Evolutionary conservation across 1,140 invertebrate genomes (phyloP).

Genomic region (Drosophila ficusphila): DNA sequence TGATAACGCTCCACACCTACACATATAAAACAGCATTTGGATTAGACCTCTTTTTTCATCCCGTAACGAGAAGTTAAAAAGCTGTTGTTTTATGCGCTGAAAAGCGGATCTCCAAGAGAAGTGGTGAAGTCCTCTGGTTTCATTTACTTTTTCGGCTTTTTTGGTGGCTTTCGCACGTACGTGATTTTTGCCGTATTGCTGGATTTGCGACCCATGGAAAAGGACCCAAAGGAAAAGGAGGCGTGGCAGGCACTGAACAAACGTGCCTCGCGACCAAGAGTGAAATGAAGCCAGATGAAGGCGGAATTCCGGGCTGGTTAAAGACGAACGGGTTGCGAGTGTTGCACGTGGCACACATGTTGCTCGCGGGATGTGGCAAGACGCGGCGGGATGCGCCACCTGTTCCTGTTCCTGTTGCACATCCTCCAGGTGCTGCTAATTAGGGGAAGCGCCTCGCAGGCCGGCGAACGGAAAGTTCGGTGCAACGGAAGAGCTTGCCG

Average conservation of each 20-base stretch:
- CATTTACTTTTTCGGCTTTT: constrained; percentile 1
- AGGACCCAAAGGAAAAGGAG: not conserved
- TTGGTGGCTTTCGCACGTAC: constrained; percentile 43
- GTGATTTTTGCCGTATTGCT: constrained; percentile 69
- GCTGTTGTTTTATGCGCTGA: not conserved
- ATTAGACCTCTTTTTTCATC: not conserved
- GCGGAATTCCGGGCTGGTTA: constrained; percentile 2
- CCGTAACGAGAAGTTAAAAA: not conserved
- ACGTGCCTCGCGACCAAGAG: constrained; percentile 34
- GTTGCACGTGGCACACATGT: not conserved
- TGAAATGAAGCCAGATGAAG: constrained; percentile 13
- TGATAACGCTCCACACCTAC: no score
- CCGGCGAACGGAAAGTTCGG: constrained; percentile 49
- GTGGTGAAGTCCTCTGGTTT: not conserved
- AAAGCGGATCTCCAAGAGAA: not conserved
- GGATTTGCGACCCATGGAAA: not conserved
- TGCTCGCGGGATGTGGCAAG: not conserved
- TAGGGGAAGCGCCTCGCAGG: constrained; percentile 68
- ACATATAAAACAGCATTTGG: no score
- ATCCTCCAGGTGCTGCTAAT: constrained; percentile 49
- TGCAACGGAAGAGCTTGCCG: constrained; percentile 58
- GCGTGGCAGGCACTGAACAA: not conserved
- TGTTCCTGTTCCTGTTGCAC: constrained; percentile 39
- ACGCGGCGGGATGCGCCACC: not conserved
- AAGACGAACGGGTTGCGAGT: not conserved